These are phyloP conservation scores for Pseudochaenichthys georgianus DNA, from an alignment of 2,797 vertebrate genomes.

Conservation along the genomic window DNA sequence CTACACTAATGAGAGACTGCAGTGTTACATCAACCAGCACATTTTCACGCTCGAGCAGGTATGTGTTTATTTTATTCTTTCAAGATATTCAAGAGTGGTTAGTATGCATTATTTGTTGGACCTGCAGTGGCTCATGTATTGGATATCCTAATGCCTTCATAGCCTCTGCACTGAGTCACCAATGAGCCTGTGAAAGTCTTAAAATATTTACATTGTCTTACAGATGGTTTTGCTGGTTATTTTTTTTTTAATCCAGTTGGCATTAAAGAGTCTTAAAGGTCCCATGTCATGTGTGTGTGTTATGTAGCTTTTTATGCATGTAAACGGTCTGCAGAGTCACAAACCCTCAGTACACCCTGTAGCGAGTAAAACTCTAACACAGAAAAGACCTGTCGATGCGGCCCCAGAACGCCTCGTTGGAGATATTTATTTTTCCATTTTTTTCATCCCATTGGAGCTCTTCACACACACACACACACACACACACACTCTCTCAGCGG, in stretches of 20 bases:
- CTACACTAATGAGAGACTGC: constrained; percentile 93
- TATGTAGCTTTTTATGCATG: too few relatives aligned
- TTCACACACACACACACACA: too few relatives aligned
- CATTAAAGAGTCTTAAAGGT: not conserved
- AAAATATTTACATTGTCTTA: not conserved
- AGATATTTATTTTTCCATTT: too few relatives aligned
- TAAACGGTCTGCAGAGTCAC: too few relatives aligned
- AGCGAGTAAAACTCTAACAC: too few relatives aligned
- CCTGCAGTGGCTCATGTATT: not conserved
- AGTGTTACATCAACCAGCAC: constrained; percentile 93
- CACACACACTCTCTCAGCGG: too few relatives aligned
- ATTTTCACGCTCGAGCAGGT: constrained; percentile 95
- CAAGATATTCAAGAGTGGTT: not conserved
- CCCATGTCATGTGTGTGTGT: too few relatives aligned
- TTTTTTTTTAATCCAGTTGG: not conserved
- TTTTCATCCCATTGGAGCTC: too few relatives aligned
- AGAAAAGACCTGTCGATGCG: too few relatives aligned
- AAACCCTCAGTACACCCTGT: too few relatives aligned
- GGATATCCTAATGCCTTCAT: not conserved
- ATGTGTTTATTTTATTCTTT: constrained; percentile 28
- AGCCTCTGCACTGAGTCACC: not conserved
- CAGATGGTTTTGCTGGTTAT: not conserved
- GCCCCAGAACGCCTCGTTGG: too few relatives aligned
- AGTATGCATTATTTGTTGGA: not conserved
- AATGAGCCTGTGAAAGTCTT: not conserved